Base-by-base conservation (phyloP, 2,888 invertebrate species). In the Serrognathus titanus region DNA sequence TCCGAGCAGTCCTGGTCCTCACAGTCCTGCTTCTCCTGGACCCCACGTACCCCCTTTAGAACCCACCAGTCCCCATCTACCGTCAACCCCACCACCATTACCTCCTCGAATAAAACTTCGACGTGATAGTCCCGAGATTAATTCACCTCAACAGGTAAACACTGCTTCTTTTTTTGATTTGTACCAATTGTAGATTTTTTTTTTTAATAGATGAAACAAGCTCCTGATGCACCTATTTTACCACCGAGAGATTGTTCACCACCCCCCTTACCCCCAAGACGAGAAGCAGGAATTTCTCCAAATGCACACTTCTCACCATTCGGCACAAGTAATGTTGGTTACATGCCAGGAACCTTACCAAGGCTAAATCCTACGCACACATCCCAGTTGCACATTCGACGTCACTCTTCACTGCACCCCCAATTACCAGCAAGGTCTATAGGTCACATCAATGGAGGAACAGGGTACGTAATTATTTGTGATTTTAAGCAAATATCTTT, bases 141-240 rank as follows among this genome's bases (percentile, higher is more conserved):
- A 74, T 61, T 83, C 83, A 6, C 83, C 82, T n/a, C 82, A 81
- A 68, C 82, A 82, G 76, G 82, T 82, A 68, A 63, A 50, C 43
- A 36, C 36, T n/a, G n/a, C n/a, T 35, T 20, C 40, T 13, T 5
- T 5, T 31, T 31, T 31, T 31, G 35, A 20, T 31, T 35, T 31
- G 46, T 13, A 49, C 31, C 13, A 6, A 11, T 8, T 39, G n/a
- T 5, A 31, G n/a, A 48, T 7, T 11, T 12, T 24, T 38, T 51
- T 13, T 51, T 55, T 45, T 47, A 31, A 4, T 57, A 82, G 80
- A 79, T 78, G 60, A 81, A 82, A 65, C 86, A 85, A 75, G 85
- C 84, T 52, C 85, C 84, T 54, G 86, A 85, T 71, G 86, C 88
- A 51, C 88, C 88, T n/a, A 78, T 81, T 51, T 79, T 88, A 69